Evolutionary conservation across 2,113 vertebrate genomes (phyloP).

Genomic region (Hemiprocne comata): DNA sequence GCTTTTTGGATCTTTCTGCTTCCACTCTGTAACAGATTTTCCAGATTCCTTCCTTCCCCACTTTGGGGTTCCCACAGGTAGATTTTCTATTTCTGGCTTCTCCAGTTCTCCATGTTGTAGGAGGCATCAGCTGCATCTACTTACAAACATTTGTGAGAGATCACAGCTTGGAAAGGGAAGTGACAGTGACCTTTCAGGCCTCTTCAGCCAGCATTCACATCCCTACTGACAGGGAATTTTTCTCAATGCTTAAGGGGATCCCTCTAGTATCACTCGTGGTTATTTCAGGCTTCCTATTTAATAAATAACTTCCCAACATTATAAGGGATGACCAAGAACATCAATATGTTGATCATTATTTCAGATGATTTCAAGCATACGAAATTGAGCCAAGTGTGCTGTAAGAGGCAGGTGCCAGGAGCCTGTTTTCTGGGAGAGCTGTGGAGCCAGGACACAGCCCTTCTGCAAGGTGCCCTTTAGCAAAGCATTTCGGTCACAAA

Average conservation of each 20-base stretch:
- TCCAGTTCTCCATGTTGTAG: background rate
- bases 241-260: constrained; percentile 14
- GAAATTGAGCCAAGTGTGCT: background rate
- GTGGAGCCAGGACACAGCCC: background rate
- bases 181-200: constrained; percentile 20
- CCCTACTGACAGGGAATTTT: constrained; percentile 13
- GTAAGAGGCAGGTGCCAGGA: background rate
- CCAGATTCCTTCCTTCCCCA: background rate
- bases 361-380: background rate
- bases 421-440: background rate
- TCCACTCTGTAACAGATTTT: background rate
- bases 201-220: constrained; percentile 4
- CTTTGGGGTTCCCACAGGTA: background rate
- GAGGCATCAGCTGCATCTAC: background rate
- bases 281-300: background rate
- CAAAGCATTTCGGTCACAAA: background rate
- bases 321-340: background rate
- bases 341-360: background rate
- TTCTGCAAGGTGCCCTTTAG: background rate
- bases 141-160: background rate
- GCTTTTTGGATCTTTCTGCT: background rate
- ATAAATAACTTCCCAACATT: background rate
- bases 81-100: background rate
- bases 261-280: background rate
- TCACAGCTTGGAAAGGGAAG: constrained; percentile 38